Base-by-base conservation (phyloP, 2,888 invertebrate species). In the Zonitis immaculata region DNA sequence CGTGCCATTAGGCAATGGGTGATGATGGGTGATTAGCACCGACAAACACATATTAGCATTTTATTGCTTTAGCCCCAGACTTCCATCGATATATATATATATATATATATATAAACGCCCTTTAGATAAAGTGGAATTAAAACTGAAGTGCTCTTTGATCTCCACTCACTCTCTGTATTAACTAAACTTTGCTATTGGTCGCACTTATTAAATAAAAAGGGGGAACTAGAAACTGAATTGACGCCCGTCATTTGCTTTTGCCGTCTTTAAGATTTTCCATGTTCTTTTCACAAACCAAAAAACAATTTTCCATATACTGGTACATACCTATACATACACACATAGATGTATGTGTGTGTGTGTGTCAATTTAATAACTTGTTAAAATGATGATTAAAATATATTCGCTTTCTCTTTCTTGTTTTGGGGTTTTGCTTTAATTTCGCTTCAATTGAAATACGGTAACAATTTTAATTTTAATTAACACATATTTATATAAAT, bases 1-100 rank as follows among this genome's bases (percentile, higher is more conserved):
- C 65, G 66, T 65, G 68, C 67, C 66, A 66, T 72, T 70, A 7
- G 6, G 72, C n/a, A n/a, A n/a, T n/a, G n/a, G n/a, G n/a, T n/a
- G n/a, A n/a, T 73, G 69, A 70, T 73, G 74, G 69, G 67, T 82
- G 82, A 82, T 82, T 82, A 83, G 78, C 79, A 78, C 80, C 78
- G 77, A 80, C 82, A 82, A 83, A 83, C 82, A 83, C 78, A 76
- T 80, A 84, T 84, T 84, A 83, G 79, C 83, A 84, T 84, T 84
- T 83, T 84, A 84, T 84, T 84, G 82, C 76, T 74, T 76, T 71
- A 73, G 77, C n/a, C n/a, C 77, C 72, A 69, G 68, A 68, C 72
- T 70, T 73, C n/a, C n/a, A n/a, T n/a, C n/a, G n/a, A n/a, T n/a
- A n/a, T n/a, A n/a, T n/a, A n/a, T n/a, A n/a, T n/a, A n/a, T n/a